Conservation (phyloP, 2,113 vertebrate genomes). For the Triplophysa dalaica region DNA sequence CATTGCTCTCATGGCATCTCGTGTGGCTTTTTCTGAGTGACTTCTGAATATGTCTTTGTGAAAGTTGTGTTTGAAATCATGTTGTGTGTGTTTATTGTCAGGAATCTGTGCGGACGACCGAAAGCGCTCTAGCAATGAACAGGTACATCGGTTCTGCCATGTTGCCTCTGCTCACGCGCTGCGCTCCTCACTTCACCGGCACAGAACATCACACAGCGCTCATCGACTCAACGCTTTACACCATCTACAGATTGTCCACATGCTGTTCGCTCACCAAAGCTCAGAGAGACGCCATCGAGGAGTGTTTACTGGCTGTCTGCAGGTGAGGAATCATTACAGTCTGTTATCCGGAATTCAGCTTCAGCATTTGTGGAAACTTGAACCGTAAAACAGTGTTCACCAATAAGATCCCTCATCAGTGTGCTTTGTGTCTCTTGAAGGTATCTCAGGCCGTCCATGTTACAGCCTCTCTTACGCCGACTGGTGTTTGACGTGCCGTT, state of each 20-base stretch:
- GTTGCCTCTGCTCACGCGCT: constrained; percentile 91
- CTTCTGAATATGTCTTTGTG: neutral
- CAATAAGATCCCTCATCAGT: neutral
- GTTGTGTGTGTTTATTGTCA: constrained; percentile 59
- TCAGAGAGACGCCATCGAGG: constrained; percentile 95
- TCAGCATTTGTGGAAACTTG: no score
- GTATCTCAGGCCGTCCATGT: constrained; percentile 93
- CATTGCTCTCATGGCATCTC: no score
- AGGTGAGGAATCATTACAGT: constrained; percentile 74
- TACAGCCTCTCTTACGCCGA: constrained; percentile 91
- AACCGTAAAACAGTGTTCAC: neutral
- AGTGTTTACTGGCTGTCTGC: constrained; percentile 93
- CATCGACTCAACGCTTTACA: constrained; percentile 92
- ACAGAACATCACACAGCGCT: constrained; percentile 90
- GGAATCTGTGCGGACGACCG: constrained; percentile 92
- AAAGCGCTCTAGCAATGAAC: constrained; percentile 92
- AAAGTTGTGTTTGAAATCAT: neutral
- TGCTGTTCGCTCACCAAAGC: constrained; percentile 96
- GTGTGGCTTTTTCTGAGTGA: neutral
- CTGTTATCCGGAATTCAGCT: no score
- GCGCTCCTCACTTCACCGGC: constrained; percentile 90
- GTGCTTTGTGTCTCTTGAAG: constrained; percentile 66
- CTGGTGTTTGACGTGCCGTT: constrained; percentile 97
- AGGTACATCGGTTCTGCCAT: constrained; percentile 93
- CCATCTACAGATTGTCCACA: constrained; percentile 94